Evolutionary conservation across 2,888 invertebrate species (phyloP), one percentile per base, ranked within the genome.

Genomic region (Brenthis ino): DNA sequence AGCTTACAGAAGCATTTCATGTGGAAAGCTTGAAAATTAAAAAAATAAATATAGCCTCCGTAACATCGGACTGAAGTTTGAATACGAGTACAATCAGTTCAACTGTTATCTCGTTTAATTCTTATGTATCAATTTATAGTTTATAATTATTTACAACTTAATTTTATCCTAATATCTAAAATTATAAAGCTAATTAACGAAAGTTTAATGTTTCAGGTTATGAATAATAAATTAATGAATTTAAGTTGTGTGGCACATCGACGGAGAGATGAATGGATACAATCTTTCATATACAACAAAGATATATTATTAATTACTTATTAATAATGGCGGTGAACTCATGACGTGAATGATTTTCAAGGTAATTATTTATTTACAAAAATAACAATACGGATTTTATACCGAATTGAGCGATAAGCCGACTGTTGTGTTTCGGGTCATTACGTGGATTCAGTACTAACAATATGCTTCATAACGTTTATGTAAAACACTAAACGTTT

Each of bases 171-270:
- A 88, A 86, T 14, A 82, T 72, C 87, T 90, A 90, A 86, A 83
- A 83, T 82, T 83, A 85, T 85, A 89, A 84, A 88, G 82, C 88
- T 90, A 90, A 86, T 89, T 87, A 89, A 89, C 84, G 88, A 89
- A 84, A 84, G 80, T 86, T 77, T 82, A 81, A 87, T 83, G 84
- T 84, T 83, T 85, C 85, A 84, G 86, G 80, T 82, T 84, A 77
- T 91, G 89, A 90, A 84, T 83, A 92, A 92, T 92, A 92, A 92
- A 92, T 92, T 91, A 92, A 91, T 91, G 91, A 90, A 88, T 88
- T 88, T 87, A 84, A 80, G 84, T 84, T 80, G 83, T 83, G 87
- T 90, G 91, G 89, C 87, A 89, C 86, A 81, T 85, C 72, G 75
- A 80, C 53, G 60, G 58, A 53, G 56, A 66, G 55, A 64, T 69